Percentiles rank a stretch among this genome's conserved stretches.
Conservation (phyloP, 2,888 invertebrate genomes). For the Apantesis nais region DNA sequence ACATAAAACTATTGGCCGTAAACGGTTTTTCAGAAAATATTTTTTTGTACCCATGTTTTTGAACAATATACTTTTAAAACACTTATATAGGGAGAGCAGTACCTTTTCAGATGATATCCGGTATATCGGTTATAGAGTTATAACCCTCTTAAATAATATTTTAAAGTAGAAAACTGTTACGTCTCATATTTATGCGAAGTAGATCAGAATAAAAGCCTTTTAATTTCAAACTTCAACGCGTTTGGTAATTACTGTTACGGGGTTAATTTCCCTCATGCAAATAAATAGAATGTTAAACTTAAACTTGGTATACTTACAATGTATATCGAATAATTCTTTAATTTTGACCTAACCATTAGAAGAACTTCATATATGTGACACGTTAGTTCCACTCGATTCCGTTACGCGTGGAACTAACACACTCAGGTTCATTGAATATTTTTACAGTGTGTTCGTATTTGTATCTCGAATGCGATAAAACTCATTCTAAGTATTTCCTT, state of each 20-base stretch:
- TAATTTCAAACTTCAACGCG: neutral
- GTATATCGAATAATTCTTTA: slow-evolving; percentile 10
- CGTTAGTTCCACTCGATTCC: slow-evolving; percentile 24
- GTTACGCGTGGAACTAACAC: slow-evolving; percentile 17
- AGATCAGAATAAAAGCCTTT: neutral
- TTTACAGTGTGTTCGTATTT: slow-evolving; percentile 15
- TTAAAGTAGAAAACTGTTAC: neutral
- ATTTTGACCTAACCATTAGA: slow-evolving; percentile 29
- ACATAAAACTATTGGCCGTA: no score
- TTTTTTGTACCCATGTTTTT: no score
- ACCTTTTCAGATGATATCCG: neutral
- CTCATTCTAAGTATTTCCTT: slow-evolving; percentile 20
- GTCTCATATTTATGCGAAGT: no score
- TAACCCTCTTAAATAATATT: neutral
- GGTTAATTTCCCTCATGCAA: neutral
- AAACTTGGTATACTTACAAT: neutral
- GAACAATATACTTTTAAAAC: neutral
- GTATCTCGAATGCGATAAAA: slow-evolving; percentile 19
- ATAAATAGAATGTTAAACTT: neutral
- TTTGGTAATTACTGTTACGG: neutral
- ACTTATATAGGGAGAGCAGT: neutral
- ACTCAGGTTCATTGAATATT: slow-evolving; percentile 17
- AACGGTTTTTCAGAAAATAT: no score
- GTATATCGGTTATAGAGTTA: neutral
- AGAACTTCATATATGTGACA: slow-evolving; percentile 20